Evolutionary conservation across 2,888 invertebrate genomes (phyloP), one percentile per base, ranked within the genome.

Genomic region (Drosophila maculinotata): DNA sequence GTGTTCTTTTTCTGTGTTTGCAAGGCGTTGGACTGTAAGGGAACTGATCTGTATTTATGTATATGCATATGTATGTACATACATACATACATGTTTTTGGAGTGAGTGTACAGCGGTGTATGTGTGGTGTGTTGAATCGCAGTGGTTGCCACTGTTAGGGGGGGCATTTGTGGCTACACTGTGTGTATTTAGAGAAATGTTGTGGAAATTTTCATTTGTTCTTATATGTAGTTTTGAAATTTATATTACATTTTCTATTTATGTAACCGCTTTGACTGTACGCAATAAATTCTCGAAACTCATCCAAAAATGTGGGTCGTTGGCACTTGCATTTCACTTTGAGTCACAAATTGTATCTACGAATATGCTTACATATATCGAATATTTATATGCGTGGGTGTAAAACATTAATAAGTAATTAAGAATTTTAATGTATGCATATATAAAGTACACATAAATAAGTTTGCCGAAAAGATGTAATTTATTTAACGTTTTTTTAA

Each of bases 261-360:
- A 49, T 63, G 51, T 48, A 39, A 20, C 51, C 35, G 42, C 35
- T 42, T 42, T 41, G 42, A 10, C 35, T 39, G 35, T 30, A 41
- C 26, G 51, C 36, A 52, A 49, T 56, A 64, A 60, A 68, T 71
- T 56, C 51, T 33, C 26, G 26, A 59, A 57, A 38, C 33, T 31
- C 17, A 51, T 26, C 30, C 14, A 38, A 44, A 53, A 66, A 66
- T 62, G 39, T 79, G 60, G 48, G 71, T 66, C 45, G 70, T 70
- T 76, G 79, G 63, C 74, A 73, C 53, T 74, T 73, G 63, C 52
- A 69, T 45, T 74, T 36, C 38, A 56, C 41, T 52, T 68, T 45
- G 12, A 58, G 36, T 49, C 15, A 45, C n/a, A n/a, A n/a, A n/a
- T n/a, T n/a, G n/a, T n/a, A n/a, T 28, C 33, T 49, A 26, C 23